Percentiles rank a stretch among this genome's conserved stretches.
phyloP scores from a whole-genome alignment of 37 sponge, comb jelly and placozoan species.

The Diacarnus erythraeanus region DNA sequence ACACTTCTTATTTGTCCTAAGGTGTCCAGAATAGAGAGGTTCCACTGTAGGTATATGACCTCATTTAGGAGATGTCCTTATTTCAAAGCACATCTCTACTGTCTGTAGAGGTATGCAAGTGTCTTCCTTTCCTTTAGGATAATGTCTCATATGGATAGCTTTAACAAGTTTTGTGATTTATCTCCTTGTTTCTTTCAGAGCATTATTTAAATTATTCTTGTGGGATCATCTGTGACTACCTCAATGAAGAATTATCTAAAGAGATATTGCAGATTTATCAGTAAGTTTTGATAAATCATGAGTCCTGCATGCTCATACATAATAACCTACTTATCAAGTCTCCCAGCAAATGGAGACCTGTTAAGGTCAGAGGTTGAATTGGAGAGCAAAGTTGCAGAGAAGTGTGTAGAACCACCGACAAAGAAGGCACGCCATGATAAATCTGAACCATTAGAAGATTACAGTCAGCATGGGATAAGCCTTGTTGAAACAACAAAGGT shows the following conservation, averaged over 20 bases:
- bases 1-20: not conserved
- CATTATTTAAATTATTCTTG: conserved; percentile 62
- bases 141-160: too few species aligned
- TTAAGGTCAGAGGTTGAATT: not conserved
- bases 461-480: conserved; percentile 19
- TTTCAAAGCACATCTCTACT: too few species aligned
- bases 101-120: too few species aligned
- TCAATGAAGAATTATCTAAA: conserved; percentile 20
- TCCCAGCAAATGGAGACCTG: not conserved
- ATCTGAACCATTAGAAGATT: conserved; percentile 56
- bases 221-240: conserved; percentile 69
- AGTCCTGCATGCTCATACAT: too few species aligned
- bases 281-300: too few species aligned
- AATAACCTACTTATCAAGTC: too few species aligned
- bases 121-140: too few species aligned
- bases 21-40: not conserved
- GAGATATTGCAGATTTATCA: conserved; percentile 10
- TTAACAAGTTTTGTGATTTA: too few species aligned
- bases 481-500: too few species aligned
- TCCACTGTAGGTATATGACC: too few species aligned
- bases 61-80: too few species aligned
- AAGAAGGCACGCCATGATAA: not conserved
- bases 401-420: not conserved
- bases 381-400: not conserved
- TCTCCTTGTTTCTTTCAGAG: conserved; percentile 12